phyloP scores from a whole-genome alignment of 2,113 vertebrate genomes.

The Nothocercus nigrocapillus region DNA sequence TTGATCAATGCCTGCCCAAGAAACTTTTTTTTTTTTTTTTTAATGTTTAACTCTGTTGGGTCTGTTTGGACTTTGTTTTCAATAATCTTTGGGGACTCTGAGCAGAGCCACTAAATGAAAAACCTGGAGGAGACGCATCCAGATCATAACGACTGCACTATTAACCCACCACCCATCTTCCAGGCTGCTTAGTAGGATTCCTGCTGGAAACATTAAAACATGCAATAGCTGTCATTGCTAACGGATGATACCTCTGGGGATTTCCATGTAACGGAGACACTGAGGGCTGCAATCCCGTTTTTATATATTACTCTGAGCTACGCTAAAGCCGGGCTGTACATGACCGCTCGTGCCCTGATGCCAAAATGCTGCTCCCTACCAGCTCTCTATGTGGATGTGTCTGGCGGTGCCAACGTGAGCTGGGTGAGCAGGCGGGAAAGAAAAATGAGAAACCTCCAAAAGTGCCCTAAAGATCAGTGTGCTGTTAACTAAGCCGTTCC shows the following conservation, averaged over 20 bases:
- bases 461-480: neutral
- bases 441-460: neutral
- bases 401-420: neutral
- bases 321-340: neutral
- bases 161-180: neutral
- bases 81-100: neutral
- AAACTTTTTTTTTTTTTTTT: neutral
- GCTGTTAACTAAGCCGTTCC: neutral
- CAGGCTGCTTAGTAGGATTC: neutral
- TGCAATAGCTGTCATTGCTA: neutral
- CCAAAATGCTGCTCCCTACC: neutral
- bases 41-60: neutral
- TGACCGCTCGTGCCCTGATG: neutral
- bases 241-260: neutral
- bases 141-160: neutral
- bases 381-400: neutral
- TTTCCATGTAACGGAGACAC: neutral
- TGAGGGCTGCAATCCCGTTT: accelerated
- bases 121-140: neutral
- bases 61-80: neutral
- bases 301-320: neutral
- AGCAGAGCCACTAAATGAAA: neutral
- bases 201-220: neutral
- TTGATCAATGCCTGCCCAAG: neutral
- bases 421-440: neutral